phyloP scores from a whole-genome alignment of 2,888 invertebrate species.

The Phorcus lineatus region DNA sequence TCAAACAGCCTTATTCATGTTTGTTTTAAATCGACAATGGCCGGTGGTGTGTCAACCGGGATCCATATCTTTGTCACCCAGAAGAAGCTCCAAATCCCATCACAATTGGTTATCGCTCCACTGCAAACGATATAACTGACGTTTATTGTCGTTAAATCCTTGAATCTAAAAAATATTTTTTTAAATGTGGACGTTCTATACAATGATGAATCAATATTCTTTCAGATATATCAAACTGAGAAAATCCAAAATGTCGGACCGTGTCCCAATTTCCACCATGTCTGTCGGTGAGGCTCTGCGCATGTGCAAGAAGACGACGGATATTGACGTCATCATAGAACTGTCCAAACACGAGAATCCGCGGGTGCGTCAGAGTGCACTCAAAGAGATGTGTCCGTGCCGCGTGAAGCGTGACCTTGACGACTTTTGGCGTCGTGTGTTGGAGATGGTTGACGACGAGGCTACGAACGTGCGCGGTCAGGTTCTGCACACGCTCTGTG shows the following conservation, averaged over 20 bases:
- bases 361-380: conserved; percentile 67
- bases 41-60: no score
- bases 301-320: conserved; percentile 64
- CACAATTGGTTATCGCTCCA: no score
- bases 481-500: conserved; percentile 73
- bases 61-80: no score
- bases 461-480: conserved; percentile 66
- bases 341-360: conserved; percentile 67
- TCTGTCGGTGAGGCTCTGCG: conserved; percentile 56
- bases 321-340: conserved; percentile 69
- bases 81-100: no score
- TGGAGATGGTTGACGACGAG: conserved; percentile 70
- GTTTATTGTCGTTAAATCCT: no score
- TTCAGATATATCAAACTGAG: no score
- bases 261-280: conserved; percentile 26
- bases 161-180: no score
- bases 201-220: no score
- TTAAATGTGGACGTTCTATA: no score
- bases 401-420: conserved; percentile 69
- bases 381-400: conserved; percentile 74
- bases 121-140: no score
- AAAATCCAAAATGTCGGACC: neutral
- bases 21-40: no score
- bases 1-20: no score
- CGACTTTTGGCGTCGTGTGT: conserved; percentile 71